phyloP scores from a whole-genome alignment of 2,797 vertebrate species.

The Ispidina lecontei region DNA sequence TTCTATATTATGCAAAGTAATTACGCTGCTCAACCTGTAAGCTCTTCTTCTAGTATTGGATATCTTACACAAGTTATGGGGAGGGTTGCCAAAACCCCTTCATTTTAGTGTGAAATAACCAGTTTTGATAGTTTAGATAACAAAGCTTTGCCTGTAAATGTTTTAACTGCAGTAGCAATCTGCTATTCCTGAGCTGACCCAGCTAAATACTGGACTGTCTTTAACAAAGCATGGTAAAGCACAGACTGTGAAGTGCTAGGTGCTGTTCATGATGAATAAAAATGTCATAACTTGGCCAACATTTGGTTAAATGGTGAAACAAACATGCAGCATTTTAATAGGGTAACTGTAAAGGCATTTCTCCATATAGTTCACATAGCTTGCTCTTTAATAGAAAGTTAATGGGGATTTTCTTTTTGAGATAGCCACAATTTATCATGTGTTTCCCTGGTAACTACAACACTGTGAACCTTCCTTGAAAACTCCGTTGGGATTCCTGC shows the following conservation, averaged over 20 bases:
- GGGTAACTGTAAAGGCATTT: background rate
- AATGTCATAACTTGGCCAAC: background rate
- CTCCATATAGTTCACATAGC: background rate
- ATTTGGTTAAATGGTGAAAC: conserved; percentile 36
- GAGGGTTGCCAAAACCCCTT: background rate
- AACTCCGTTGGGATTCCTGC: conserved; percentile 38
- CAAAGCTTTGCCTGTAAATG: background rate
- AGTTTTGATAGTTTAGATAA: background rate
- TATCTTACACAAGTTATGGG: background rate
- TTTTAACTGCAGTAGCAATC: background rate
- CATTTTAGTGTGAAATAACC: background rate
- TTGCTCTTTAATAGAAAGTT: conserved; percentile 54
- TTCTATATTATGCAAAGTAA: background rate
- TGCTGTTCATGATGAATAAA: conserved; percentile 1
- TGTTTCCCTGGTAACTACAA: conserved; percentile 64
- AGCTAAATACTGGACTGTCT: background rate
- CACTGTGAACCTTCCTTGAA: conserved; percentile 15
- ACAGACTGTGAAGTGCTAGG: background rate
- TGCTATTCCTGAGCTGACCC: background rate
- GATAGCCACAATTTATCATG: conserved; percentile 49
- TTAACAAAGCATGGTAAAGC: background rate
- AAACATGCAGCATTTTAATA: conserved; percentile 21
- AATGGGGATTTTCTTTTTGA: conserved; percentile 56
- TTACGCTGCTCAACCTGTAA: background rate
- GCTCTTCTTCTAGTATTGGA: background rate